Conservation (phyloP, 2,888 invertebrate genomes). For the Spodoptera littoralis region DNA sequence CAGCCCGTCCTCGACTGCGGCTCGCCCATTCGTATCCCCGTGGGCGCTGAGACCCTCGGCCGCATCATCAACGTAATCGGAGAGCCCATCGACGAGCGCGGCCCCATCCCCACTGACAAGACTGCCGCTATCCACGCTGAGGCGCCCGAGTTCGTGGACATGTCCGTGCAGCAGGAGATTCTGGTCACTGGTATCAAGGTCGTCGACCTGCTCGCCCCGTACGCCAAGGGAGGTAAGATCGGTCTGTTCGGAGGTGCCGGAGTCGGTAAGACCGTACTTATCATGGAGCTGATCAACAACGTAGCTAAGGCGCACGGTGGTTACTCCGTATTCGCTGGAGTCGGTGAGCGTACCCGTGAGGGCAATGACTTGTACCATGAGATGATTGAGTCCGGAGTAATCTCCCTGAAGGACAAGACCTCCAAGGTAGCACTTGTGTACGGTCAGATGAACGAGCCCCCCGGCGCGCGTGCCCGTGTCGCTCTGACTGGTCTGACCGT, state of each 20-base stretch:
- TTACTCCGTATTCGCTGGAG: conserved; percentile 98
- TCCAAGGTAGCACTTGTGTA: conserved; percentile 98
- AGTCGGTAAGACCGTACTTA: conserved; percentile 98
- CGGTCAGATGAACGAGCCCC: conserved; percentile 99
- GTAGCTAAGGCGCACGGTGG: conserved; percentile 99
- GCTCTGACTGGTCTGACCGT: conserved; percentile 97
- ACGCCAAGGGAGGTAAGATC: conserved; percentile 98
- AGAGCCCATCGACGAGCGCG: conserved; percentile 96
- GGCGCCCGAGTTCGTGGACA: conserved; percentile 96
- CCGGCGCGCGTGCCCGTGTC: conserved; percentile 98
- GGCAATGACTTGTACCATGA: conserved; percentile 98
- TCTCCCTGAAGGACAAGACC: conserved; percentile 95
- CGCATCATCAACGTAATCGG: conserved; percentile 98
- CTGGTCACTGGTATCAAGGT: conserved; percentile 98
- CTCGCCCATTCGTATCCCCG: conserved; percentile 96
- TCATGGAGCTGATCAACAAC: conserved; percentile 99
- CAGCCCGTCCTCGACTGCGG: conserved; percentile 95
- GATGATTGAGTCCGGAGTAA: conserved; percentile 98
- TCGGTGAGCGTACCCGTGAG: conserved; percentile 98
- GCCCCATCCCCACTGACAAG: conserved; percentile 94
- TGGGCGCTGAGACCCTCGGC: conserved; percentile 96
- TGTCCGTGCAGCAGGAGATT: conserved; percentile 97
- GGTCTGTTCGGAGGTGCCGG: conserved; percentile 98
- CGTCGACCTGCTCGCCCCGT: conserved; percentile 97
- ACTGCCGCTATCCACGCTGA: conserved; percentile 96